Conservation (phyloP, 2,888 invertebrate genomes). For the Callinectes sapidus region DNA sequence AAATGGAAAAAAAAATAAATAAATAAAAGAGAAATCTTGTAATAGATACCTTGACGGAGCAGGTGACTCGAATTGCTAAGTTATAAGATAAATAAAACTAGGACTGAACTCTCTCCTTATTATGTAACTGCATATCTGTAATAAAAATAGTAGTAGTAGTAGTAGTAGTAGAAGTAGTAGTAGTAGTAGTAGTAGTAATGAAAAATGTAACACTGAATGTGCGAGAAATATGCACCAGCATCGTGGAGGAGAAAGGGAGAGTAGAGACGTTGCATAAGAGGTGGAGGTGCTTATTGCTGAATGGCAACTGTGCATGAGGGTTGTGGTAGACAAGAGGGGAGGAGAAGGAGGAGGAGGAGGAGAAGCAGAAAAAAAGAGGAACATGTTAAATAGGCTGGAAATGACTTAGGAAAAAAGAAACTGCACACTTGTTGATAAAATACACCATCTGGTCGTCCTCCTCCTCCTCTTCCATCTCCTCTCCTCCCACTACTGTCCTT, state of each 20-base stretch:
- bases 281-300: neutral
- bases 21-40: neutral
- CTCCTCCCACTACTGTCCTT: too few relatives aligned
- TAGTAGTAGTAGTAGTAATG: neutral
- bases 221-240: neutral
- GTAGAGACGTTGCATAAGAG: neutral
- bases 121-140: neutral
- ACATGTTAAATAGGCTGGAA: neutral
- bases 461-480: neutral
- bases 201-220: neutral
- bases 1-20: neutral
- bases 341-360: neutral
- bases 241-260: neutral
- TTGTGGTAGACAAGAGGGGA: slow-evolving; percentile 23
- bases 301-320: neutral
- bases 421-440: neutral
- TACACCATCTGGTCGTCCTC: neutral
- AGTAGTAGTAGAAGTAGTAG: neutral
- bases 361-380: neutral
- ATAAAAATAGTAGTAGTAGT: neutral
- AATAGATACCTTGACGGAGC: neutral
- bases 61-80: neutral
- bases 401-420: neutral
- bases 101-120: neutral
- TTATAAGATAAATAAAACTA: neutral